A percentile compares a stretch with the other conserved stretches of the same genome.
These are phyloP conservation scores for Bujurquina vittata DNA, from an alignment of 2,113 vertebrate species.

Conservation along the genomic window DNA sequence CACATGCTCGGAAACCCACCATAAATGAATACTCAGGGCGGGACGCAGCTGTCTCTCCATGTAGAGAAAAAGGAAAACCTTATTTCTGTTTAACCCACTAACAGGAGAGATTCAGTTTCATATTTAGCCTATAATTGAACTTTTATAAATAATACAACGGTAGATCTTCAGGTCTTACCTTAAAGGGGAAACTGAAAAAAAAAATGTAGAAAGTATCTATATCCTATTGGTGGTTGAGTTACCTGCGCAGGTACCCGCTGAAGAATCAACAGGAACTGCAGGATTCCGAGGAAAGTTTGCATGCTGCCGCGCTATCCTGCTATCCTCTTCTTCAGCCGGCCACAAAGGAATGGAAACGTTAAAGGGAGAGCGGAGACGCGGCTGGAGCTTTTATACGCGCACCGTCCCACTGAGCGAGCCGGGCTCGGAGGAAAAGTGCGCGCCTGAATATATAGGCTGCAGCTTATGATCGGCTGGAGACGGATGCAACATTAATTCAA, in stretches of 20 bases:
- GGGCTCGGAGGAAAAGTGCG: neutral
- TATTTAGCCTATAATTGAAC: neutral
- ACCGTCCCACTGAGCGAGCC: constrained; percentile 2
- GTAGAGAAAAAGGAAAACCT: neutral
- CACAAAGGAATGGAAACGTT: neutral
- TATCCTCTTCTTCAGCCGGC: neutral
- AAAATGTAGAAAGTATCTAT: neutral
- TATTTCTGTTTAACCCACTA: neutral
- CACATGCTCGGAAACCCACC: neutral
- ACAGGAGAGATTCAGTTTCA: fast-evolving
- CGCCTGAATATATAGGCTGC: neutral
- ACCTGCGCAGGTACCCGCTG: constrained; percentile 70
- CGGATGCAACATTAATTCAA: fast-evolving
- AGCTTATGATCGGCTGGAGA: neutral
- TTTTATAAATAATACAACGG: neutral
- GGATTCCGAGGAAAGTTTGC: constrained; percentile 36
- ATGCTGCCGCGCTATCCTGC: constrained; percentile 36
- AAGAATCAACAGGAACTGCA: constrained; percentile 49
- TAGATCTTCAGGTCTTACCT: neutral
- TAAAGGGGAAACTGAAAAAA: neutral
- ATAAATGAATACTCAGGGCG: neutral
- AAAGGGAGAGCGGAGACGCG: neutral
- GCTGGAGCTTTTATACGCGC: neutral
- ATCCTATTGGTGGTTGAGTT: neutral
- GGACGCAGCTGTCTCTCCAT: neutral